These are phyloP conservation scores for Hirtodrosophila confusa DNA, from an alignment of 2,888 invertebrate genomes.

Conservation along the genomic window DNA sequence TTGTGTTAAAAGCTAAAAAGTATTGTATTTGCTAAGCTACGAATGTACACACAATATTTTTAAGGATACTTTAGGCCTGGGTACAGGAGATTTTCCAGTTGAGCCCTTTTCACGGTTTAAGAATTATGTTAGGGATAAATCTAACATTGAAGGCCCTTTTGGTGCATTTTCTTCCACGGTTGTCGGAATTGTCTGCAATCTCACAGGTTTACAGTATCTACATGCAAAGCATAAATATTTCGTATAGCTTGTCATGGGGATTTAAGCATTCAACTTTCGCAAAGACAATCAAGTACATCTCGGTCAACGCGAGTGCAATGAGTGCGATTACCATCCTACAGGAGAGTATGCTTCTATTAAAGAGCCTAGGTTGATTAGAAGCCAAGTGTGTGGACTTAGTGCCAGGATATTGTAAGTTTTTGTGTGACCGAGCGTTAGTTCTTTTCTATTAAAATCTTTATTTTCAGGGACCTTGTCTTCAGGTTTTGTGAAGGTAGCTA, in stretches of 20 bases:
- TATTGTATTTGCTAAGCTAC: too few species aligned
- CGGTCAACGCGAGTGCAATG: background rate
- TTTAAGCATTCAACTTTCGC: background rate
- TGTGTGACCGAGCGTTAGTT: background rate
- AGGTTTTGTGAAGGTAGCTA: background rate
- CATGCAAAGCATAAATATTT: background rate
- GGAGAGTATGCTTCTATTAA: background rate
- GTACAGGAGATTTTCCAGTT: too few species aligned
- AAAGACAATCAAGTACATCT: background rate
- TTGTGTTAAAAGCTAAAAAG: too few species aligned
- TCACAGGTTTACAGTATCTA: background rate
- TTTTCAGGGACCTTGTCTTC: conserved; percentile 27
- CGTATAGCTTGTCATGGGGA: background rate
- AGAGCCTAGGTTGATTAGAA: conserved; percentile 5
- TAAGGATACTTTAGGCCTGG: too few species aligned
- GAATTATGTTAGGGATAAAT: too few species aligned
- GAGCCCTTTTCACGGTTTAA: too few species aligned
- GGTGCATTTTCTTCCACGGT: background rate
- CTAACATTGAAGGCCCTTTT: background rate
- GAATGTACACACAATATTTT: too few species aligned
- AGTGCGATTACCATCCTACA: background rate
- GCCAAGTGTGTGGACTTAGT: background rate
- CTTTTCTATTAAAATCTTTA: conserved; percentile 6
- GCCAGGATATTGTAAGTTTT: conserved; percentile 32
- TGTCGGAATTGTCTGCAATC: background rate